These are phyloP conservation scores for Dipodomys stephensi DNA, from an alignment of 2,113 vertebrate genomes.

Conservation along the genomic window DNA sequence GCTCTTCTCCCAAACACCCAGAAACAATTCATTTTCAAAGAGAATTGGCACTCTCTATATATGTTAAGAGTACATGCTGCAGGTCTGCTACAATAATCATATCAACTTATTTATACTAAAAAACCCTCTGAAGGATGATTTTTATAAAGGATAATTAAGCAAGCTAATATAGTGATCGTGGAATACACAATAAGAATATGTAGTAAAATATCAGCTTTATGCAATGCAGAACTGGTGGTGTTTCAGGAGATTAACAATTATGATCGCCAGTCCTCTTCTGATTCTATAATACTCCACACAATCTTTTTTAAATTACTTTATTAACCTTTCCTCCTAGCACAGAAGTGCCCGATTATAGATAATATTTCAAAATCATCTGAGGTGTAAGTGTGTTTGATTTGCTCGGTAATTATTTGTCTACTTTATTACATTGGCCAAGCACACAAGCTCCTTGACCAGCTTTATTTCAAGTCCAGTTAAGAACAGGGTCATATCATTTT, in stretches of 20 bases:
- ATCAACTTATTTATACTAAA: conserved; percentile 77
- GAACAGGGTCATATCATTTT: conserved; percentile 81
- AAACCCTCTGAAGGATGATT: conserved; percentile 75
- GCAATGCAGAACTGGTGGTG: conserved; percentile 83
- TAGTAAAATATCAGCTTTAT: conserved; percentile 84
- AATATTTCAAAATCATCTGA: conserved; percentile 92
- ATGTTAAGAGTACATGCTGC: conserved; percentile 52
- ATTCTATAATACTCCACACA: conserved; percentile 91
- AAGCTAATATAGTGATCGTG: conserved; percentile 82
- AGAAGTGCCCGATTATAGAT: conserved; percentile 92
- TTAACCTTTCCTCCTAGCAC: conserved; percentile 92
- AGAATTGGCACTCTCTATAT: neutral
- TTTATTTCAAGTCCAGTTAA: conserved; percentile 89
- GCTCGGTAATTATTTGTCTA: conserved; percentile 92
- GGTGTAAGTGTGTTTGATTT: conserved; percentile 92
- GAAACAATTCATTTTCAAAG: conserved; percentile 61
- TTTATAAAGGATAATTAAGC: conserved; percentile 86
- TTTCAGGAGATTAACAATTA: conserved; percentile 92
- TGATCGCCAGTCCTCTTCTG: conserved; percentile 89
- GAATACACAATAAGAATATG: conserved; percentile 84
- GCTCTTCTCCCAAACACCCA: neutral
- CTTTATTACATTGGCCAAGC: conserved; percentile 90
- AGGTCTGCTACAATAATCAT: conserved; percentile 71
- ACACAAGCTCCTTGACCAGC: conserved; percentile 87
- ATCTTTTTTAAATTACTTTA: conserved; percentile 93